Evolutionary conservation across 2,113 vertebrate genomes (phyloP).

Genomic region (human (Homo sapiens)): DNA sequence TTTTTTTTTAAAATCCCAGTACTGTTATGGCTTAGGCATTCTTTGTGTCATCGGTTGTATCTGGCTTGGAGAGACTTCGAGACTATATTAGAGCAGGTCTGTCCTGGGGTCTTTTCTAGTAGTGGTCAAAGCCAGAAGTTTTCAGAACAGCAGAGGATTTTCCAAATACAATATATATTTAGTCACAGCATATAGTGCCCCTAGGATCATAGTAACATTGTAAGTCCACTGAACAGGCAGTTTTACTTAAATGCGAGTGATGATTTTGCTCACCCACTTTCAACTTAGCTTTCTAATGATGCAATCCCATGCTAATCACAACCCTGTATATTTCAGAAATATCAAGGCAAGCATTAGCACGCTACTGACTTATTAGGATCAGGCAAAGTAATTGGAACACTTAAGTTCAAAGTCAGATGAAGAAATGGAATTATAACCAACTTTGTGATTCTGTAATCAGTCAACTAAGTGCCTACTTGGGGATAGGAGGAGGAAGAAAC

Average conservation of each 20-base stretch:
- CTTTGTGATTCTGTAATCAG: slow-evolving; percentile 72
- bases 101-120: slow-evolving; percentile 22
- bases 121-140: slow-evolving; percentile 33
- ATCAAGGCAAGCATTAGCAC: slow-evolving; percentile 70
- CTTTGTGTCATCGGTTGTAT: slow-evolving; percentile 48
- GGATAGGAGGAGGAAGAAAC: neutral
- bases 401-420: slow-evolving; percentile 76
- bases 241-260: slow-evolving; percentile 53
- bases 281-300: slow-evolving; percentile 71
- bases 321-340: slow-evolving; percentile 67
- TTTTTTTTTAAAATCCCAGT: too few relatives aligned
- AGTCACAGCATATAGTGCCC: neutral
- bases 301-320: slow-evolving; percentile 62
- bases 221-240: slow-evolving; percentile 36
- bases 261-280: slow-evolving; percentile 60
- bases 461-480: slow-evolving; percentile 56
- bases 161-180: neutral
- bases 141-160: slow-evolving; percentile 23
- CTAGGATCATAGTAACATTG: slow-evolving; percentile 29
- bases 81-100: neutral
- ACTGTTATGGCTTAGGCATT: neutral
- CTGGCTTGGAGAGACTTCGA: neutral
- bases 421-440: slow-evolving; percentile 72
- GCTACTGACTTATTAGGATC: slow-evolving; percentile 68
- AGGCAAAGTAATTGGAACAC: slow-evolving; percentile 71